Percentiles rank a stretch among this genome's conserved stretches.
These are phyloP conservation scores for Chrysolina haemoptera DNA, from an alignment of 2,888 invertebrate species.

Conservation along the genomic window DNA sequence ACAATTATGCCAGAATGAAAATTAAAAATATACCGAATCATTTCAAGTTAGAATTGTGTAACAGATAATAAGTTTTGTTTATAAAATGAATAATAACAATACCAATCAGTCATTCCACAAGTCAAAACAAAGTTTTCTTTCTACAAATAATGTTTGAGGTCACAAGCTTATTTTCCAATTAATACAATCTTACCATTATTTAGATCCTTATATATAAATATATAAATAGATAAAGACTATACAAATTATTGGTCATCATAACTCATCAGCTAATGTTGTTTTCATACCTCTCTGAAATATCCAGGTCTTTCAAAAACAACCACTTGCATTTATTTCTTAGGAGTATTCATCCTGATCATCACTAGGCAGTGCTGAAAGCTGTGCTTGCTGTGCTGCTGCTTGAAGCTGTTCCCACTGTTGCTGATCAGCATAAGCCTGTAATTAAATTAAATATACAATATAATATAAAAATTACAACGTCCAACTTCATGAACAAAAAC, in stretches of 20 bases:
- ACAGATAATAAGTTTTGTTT: no score
- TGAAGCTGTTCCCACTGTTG: conserved; percentile 94
- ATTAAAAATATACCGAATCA: no score
- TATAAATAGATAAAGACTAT: conserved; percentile 7
- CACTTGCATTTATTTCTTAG: conserved; percentile 32
- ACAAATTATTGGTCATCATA: conserved; percentile 10
- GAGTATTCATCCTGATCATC: conserved; percentile 67
- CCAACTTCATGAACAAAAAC: no score
- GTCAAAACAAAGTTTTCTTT: no score
- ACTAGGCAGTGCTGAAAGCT: conserved; percentile 71
- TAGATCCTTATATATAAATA: background rate
- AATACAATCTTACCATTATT: no score
- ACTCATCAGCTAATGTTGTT: background rate
- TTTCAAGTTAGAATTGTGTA: no score
- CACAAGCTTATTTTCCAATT: no score
- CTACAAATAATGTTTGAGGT: no score
- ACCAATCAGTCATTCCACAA: no score
- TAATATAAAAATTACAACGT: no score
- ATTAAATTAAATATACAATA: background rate
- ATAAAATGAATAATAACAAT: no score
- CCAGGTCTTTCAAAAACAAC: background rate
- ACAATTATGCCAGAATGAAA: no score
- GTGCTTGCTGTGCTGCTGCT: conserved; percentile 75
- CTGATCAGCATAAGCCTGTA: conserved; percentile 91
- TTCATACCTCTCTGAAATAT: background rate